Percentiles rank a stretch among this genome's conserved stretches.
Evolutionary conservation across 2,113 vertebrate species (phyloP).

Genomic region (Perca fluviatilis): DNA sequence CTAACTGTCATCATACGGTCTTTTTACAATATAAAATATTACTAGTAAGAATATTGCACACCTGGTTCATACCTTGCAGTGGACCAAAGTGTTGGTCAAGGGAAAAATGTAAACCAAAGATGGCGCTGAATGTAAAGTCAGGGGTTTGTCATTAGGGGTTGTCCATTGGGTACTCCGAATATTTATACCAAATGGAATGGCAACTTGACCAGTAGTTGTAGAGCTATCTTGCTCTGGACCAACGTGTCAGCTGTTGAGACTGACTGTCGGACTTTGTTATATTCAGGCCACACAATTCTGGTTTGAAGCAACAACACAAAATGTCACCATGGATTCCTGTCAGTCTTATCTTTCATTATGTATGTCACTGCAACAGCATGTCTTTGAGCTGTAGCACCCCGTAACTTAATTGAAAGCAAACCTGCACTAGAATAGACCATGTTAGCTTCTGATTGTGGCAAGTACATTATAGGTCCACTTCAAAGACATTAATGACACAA

Average conservation of each 20-base stretch:
- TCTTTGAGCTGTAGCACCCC: neutral
- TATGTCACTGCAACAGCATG: neutral
- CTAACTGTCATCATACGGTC: neutral
- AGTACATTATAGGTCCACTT: neutral
- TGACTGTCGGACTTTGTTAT: neutral
- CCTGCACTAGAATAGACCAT: neutral
- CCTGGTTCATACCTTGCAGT: neutral
- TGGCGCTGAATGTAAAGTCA: neutral
- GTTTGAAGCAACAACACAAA: neutral
- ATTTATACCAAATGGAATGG: neutral
- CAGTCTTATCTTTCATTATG: neutral
- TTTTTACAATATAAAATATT: neutral
- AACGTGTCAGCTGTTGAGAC: neutral
- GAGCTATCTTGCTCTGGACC: neutral
- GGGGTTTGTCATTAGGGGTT: neutral
- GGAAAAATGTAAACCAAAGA: too few species aligned
- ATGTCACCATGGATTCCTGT: neutral
- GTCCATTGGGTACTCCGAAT: neutral
- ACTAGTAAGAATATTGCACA: neutral
- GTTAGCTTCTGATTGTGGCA: neutral
- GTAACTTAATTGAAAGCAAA: neutral
- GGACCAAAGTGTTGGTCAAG: neutral
- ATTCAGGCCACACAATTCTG: neutral
- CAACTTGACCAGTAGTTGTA: neutral
- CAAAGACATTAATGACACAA: slow-evolving; percentile 35